Conservation (phyloP, 2,797 vertebrate genomes). For the Mormyrus hasselquistii region DNA sequence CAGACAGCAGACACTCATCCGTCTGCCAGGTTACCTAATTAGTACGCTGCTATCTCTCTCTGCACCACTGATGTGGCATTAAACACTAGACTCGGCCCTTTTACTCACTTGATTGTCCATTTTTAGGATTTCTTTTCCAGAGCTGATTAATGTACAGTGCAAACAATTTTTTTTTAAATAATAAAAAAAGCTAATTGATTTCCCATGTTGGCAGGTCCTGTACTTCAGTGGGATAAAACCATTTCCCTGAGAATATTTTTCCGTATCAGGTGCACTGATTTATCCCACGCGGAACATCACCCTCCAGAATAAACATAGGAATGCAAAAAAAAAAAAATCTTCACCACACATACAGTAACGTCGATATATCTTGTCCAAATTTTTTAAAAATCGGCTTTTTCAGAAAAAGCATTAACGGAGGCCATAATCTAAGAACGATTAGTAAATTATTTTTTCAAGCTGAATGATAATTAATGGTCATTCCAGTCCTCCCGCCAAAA, state of each 20-base stretch:
- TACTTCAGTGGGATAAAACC: constrained; percentile 10
- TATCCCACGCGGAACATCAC: not conserved
- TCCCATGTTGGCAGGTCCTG: constrained; percentile 5
- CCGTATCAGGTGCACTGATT: not conserved
- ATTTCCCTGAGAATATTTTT: not conserved
- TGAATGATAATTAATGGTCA: not conserved
- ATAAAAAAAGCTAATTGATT: constrained; percentile 20
- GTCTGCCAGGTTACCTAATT: constrained; percentile 44
- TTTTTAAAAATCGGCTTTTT: not conserved
- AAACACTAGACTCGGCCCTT: constrained; percentile 11
- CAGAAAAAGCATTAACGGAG: not conserved
- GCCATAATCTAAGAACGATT: not conserved
- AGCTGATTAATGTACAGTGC: constrained; percentile 24
- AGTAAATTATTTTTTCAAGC: not conserved
- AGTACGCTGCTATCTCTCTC: constrained; percentile 32
- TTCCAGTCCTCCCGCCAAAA: not conserved
- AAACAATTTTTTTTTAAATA: not conserved
- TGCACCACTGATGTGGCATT: constrained; percentile 27
- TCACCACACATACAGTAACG: not conserved
- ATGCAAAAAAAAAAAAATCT: not conserved
- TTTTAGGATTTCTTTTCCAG: constrained; percentile 11
- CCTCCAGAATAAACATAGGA: not conserved
- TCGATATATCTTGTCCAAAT: not conserved
- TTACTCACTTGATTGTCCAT: constrained; percentile 20
- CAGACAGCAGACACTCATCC: constrained; percentile 30